Conservation (phyloP, 2,113 vertebrate genomes). For the Corythaeola cristata region DNA sequence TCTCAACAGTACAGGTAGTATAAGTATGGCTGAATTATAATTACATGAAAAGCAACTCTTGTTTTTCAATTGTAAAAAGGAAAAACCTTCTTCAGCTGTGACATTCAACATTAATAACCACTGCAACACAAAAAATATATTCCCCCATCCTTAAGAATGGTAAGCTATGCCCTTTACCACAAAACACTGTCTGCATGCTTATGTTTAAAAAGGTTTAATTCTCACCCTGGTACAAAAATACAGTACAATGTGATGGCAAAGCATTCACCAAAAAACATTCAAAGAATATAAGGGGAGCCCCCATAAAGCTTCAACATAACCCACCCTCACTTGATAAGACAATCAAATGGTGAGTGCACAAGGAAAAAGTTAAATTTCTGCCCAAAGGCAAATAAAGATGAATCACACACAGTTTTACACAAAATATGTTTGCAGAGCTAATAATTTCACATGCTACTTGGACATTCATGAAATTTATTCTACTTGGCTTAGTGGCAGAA, state of each 20-base stretch:
- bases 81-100: neutral
- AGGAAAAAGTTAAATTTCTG: neutral
- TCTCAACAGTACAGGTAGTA: neutral
- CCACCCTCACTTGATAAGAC: slow-evolving; percentile 38
- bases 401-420: slow-evolving; percentile 15
- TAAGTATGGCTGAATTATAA: neutral
- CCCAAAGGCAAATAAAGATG: slow-evolving; percentile 46
- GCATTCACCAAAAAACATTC: slow-evolving; percentile 68
- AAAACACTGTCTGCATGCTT: slow-evolving; percentile 10
- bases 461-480: slow-evolving; percentile 25
- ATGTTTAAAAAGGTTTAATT: slow-evolving; percentile 75
- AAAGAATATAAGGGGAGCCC: slow-evolving; percentile 46
- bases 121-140: neutral
- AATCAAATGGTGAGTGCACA: slow-evolving; percentile 47
- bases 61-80: neutral
- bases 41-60: neutral
- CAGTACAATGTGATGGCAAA: slow-evolving; percentile 76
- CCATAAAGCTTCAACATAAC: slow-evolving; percentile 39
- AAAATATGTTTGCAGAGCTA: slow-evolving; percentile 33
- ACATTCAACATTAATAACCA: neutral
- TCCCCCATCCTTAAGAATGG: neutral
- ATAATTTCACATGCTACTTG: slow-evolving; percentile 53
- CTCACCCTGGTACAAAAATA: slow-evolving; percentile 80
- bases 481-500: slow-evolving; percentile 14
- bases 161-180: neutral